Evolutionary conservation across 2,888 invertebrate genomes (phyloP), one percentile per base, ranked within the genome.

Genomic region (Vesta saturnalis): DNA sequence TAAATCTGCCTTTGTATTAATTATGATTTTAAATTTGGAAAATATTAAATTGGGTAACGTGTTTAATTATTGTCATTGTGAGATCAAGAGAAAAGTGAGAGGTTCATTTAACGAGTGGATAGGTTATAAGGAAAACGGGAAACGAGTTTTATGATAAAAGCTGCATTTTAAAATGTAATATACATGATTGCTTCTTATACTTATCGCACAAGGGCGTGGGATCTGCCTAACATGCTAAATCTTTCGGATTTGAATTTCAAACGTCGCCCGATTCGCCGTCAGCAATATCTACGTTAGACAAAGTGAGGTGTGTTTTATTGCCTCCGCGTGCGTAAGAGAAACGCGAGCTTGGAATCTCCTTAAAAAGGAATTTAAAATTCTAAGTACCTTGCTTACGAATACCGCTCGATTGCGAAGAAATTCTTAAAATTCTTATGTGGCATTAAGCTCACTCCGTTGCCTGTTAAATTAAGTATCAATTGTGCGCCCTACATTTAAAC

Each of bases 241-340:
- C 73, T 72, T 70, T 43, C 49, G 70, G 76, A 76, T 76, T 76
- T 76, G 76, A 76, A 76, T 76, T 74, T 74, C 74, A 76, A 76
- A 72, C 76, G 64, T 70, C 72, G 69, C 74, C 61, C 72, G 70
- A 70, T 73, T 66, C 71, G 67, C 74, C 72, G 73, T 75, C 73
- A 75, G 74, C 75, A 75, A 76, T 75, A 76, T 76, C 72, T 74
- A 71, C 72, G 67, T 70, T 70, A 72, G 76, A 76, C 73, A 74
- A 73, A 75, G 73, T 72, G 72, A 74, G 72, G 70, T 72, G 75
- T 72, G 73, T 75, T 76, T 75, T 74, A 76, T 75, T 74, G 73
- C 64, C 67, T 68, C 67, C 56, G 60, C 67, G 69, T 70, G 67
- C 69, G 70, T 67, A 67, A 70, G 64, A 64, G 70, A 70, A 64